Base-by-base conservation (phyloP, 2,888 invertebrate genomes). In the Harmothoe impar region DNA sequence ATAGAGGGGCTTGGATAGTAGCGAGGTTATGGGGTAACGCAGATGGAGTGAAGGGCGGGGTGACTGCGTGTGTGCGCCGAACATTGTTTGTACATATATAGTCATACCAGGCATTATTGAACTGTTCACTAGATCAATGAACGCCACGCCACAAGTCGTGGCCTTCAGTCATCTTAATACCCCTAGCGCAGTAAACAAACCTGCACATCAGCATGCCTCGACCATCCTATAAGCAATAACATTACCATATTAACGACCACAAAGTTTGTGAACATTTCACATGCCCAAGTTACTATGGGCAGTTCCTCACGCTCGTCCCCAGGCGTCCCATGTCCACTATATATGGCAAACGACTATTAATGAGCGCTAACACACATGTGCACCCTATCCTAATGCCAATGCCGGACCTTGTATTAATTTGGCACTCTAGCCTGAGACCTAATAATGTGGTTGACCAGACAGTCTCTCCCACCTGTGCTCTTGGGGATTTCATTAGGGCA, bases 61-160 rank as follows among this genome's bases (percentile, higher is more conserved):
- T 10, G 43, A 43, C 43, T 43, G 43, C 10, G 43, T 3, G 43
- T 43, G 43, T 10, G 43, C 43, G 43, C 43, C 43, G 5, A 43
- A 10, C 43, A 43, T 43, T 43, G 43, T 43, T 43, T 43, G 43
- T 43, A 43, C 10, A 43, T 43, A 43, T 43, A 43, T 43, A 43
- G 43, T 3, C 33, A 29, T 43, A 29, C 43, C 43, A 20, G 29
- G 23, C 29, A 84, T 10, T 84, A 84, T 84, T 84, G 84, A 84
- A 29, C 84, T 33, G 3, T 84, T 84, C 51, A 84, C 51, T 10
- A 20, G 33, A 84, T 84, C 84, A 84, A 84, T 84, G 72, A 20
- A 62, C 17, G 78, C 25, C 25, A 29, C 33, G 78, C 20, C n/a
- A 3, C 25, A 78, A 35, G 78, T 29, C 35, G 31, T 78, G 25